Conservation (phyloP, 2,888 invertebrate species). For the Portevinia maculata region DNA sequence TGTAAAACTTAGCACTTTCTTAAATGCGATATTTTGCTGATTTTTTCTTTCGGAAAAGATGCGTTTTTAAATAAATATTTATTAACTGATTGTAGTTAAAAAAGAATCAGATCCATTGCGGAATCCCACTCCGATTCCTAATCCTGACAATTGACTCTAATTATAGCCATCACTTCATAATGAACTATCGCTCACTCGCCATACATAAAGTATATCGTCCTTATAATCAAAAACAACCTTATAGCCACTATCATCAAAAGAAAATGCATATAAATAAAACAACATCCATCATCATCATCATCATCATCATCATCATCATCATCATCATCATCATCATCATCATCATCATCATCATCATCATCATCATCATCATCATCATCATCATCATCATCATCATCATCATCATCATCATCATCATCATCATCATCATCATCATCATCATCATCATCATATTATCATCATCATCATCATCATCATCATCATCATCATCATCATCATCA, state of each 20-base stretch:
- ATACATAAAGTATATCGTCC: slow-evolving; percentile 15
- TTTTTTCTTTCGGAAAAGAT: too few species aligned
- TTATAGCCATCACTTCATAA: slow-evolving; percentile 51
- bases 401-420: slow-evolving; percentile 55
- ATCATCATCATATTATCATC: too few species aligned
- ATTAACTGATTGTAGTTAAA: too few species aligned
- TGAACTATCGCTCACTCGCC: slow-evolving; percentile 57
- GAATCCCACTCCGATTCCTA: not conserved
- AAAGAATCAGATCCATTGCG: too few species aligned
- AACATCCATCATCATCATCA: slow-evolving; percentile 62
- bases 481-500: slow-evolving; percentile 53
- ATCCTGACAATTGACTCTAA: slow-evolving; percentile 10
- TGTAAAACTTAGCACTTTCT: too few species aligned
- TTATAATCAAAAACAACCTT: slow-evolving; percentile 38
- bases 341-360: slow-evolving; percentile 54
- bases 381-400: slow-evolving; percentile 53
- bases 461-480: slow-evolving; percentile 53
- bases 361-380: slow-evolving; percentile 54
- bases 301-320: slow-evolving; percentile 40
- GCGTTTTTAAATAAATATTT: too few species aligned
- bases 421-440: slow-evolving; percentile 52
- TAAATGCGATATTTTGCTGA: too few species aligned
- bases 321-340: slow-evolving; percentile 57
- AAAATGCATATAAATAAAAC: slow-evolving; percentile 71
- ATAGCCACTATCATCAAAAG: slow-evolving; percentile 36